A percentile compares a stretch with the other conserved stretches of the same genome.
Evolutionary conservation across 2,113 vertebrate species (phyloP).

Genomic region (Dermatemys mawii): DNA sequence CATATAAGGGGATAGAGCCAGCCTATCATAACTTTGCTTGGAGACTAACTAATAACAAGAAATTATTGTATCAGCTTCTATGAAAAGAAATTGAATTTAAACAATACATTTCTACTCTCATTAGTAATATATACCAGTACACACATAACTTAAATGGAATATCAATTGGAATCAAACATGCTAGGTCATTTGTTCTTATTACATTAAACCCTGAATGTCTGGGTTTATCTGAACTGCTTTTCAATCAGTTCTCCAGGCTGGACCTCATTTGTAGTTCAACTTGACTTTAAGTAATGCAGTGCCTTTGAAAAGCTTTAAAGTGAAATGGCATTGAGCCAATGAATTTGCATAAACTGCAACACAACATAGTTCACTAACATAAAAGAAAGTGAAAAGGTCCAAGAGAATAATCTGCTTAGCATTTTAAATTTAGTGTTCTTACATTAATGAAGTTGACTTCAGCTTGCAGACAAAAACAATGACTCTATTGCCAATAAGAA

Average conservation of each 20-base stretch:
- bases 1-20: background rate
- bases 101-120: background rate
- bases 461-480: background rate
- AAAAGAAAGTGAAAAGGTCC: background rate
- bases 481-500: background rate
- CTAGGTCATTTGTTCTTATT: background rate
- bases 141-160: constrained; percentile 17
- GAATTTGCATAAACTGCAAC: background rate
- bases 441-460: background rate
- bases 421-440: background rate
- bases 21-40: background rate
- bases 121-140: background rate
- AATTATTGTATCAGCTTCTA: background rate
- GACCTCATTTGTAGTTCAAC: constrained; percentile 8
- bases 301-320: constrained; percentile 37
- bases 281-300: constrained; percentile 23
- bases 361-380: background rate
- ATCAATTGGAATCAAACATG: constrained; percentile 3
- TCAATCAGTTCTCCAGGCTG: constrained; percentile 14
- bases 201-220: background rate
- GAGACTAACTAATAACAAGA: background rate
- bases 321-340: constrained; percentile 20
- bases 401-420: background rate
- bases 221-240: constrained; percentile 13
- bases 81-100: background rate